Evolutionary conservation across 2,888 invertebrate genomes (phyloP).

Genomic region (Halictus ligatus): DNA sequence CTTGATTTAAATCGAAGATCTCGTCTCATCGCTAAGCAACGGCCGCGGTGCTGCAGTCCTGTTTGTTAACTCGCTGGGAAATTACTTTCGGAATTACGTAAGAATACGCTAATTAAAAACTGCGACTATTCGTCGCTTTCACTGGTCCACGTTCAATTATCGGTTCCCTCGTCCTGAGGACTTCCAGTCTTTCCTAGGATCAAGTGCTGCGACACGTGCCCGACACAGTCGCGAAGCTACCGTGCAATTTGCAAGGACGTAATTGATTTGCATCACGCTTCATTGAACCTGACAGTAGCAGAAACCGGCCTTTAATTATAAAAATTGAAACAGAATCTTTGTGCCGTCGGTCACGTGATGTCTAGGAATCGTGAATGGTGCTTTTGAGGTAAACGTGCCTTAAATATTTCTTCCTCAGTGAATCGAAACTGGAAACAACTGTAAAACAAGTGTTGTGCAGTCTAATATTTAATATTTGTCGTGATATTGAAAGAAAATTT

Average conservation of each 20-base stretch:
- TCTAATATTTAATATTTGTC: too few species aligned
- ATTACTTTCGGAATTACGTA: conserved; percentile 66
- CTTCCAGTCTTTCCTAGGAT: background rate
- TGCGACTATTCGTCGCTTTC: conserved; percentile 26
- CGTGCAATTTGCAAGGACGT: background rate
- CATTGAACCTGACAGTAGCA: background rate
- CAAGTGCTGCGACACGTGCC: background rate
- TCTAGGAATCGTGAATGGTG: background rate
- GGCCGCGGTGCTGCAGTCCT: conserved; percentile 28
- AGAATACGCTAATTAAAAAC: conserved; percentile 75
- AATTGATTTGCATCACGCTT: background rate
- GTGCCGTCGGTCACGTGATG: background rate
- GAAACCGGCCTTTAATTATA: background rate
- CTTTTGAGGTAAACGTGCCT: too few species aligned
- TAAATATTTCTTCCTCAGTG: too few species aligned
- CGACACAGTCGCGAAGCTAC: background rate
- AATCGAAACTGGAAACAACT: too few species aligned
- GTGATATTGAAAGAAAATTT: too few species aligned
- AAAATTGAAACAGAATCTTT: background rate
- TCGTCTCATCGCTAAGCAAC: conserved; percentile 43
- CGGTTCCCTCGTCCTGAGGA: conserved; percentile 9
- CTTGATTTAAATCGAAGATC: conserved; percentile 67
- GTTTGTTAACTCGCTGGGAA: conserved; percentile 67
- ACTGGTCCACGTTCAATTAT: conserved; percentile 8
- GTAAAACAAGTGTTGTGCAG: too few species aligned